These are phyloP conservation scores for Parazoanthus swiftii DNA, from an alignment of 92 coral and sea anemone species.

Conservation along the genomic window DNA sequence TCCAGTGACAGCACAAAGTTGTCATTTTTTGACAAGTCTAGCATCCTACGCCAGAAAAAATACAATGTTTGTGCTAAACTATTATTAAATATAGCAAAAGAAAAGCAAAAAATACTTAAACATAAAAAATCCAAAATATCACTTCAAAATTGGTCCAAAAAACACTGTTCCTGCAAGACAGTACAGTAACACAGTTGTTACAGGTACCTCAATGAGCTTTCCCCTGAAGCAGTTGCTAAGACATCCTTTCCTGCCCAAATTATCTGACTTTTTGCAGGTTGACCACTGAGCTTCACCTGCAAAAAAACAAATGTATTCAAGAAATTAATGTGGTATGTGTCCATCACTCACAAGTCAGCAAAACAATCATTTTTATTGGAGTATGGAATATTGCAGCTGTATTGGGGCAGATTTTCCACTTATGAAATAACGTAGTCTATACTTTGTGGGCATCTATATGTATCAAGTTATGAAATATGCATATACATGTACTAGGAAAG, in stretches of 20 bases:
- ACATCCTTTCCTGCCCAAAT: constrained; percentile 98
- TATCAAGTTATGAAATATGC: no score
- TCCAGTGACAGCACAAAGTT: constrained; percentile 87
- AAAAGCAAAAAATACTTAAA: neutral
- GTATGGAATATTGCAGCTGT: no score
- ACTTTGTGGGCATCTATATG: no score
- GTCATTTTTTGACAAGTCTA: constrained; percentile 91
- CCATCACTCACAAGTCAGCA: neutral
- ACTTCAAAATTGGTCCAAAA: no score
- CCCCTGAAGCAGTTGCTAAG: constrained; percentile 94
- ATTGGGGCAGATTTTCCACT: no score
- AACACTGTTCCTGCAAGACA: no score
- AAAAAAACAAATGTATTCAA: neutral
- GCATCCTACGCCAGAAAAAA: constrained; percentile 63
- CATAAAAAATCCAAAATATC: no score
- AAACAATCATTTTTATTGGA: no score
- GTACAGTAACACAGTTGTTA: neutral
- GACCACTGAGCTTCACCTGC: constrained; percentile 92
- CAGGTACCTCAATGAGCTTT: constrained; percentile 80
- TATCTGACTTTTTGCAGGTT: constrained; percentile 77
- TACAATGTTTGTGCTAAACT: no score
- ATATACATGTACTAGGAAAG: no score
- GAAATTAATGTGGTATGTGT: neutral
- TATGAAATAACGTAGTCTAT: no score
- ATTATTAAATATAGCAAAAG: neutral